Base-by-base conservation (phyloP, 2,797 vertebrate species). In the Coregonus suidteri region DNA sequence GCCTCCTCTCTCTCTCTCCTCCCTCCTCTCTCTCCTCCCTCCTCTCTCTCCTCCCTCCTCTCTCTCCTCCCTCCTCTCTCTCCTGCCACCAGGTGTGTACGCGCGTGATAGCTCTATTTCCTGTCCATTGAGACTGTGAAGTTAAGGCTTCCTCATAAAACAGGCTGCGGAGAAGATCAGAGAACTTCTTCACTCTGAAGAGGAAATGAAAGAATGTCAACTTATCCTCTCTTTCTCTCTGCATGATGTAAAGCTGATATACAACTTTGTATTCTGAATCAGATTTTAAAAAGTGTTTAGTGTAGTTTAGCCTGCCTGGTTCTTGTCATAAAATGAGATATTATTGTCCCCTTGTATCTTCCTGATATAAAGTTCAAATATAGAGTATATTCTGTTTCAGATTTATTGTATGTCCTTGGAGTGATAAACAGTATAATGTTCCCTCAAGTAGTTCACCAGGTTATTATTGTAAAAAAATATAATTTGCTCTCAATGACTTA, bases 131-230 rank as follows among this genome's bases (percentile, higher is more conserved):
- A 88, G 85, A 81, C 25, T 4, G 74, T 80, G 83, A 13, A 85
- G 84, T 75, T 53, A 83, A 80, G 75, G 64, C 14, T 52, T 76
- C 73, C 82, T 87, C 80, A 78, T 85, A 85, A 89, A 86, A 88
- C 77, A 73, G 73, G 77, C 41, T 13, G 41, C 13, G 41, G 78
- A 82, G 82, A 80, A 70, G 83, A 85, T 74, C 62, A 69, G 65
- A 62, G 31, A 41, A 64, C 18, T 78, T 53, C 77, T 79, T 18
- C 67, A 47, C 75, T 70, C 35, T 37, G 35, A 11, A 81, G 68
- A 87, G 78, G 76, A 86, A 83, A 90, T 86, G 72, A 83, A 85
- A 83, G 76, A 84, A 83, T 73, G 67, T 88, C 73, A 53, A 76
- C 11, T 86, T 84, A 82, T 73, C 4, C 76, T 62, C 56, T 47